Base-by-base conservation (phyloP, 2,113 vertebrate genomes). In the Caranx ignobilis region DNA sequence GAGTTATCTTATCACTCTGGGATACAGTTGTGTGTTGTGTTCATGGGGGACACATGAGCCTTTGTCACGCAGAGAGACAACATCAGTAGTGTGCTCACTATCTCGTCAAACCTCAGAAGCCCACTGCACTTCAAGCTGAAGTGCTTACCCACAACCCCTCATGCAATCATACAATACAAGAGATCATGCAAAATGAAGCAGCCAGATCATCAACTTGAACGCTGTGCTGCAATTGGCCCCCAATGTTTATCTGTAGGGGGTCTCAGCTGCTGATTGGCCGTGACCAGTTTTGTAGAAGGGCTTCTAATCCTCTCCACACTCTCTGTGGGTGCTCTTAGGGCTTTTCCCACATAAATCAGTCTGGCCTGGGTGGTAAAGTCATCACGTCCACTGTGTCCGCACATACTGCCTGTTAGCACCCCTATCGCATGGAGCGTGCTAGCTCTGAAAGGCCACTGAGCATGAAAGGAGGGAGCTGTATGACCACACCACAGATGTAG, bases 291-390 rank as follows among this genome's bases (percentile, higher is more conserved):
- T 90, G 81, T 81, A 83, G 92, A 88, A 85, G 83, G 85, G 65
- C 85, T 89, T 92, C 88, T 94, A 95, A 94, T 94, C 93, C 93
- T 94, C 88, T 93, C 90, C 90, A 93, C 93, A 92, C 94, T 93
- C 94, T 93, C 92, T 76, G 86, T 92, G 87, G 92, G 92, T 92
- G 85, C 92, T 89, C 90, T 75, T n/a, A 54, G 75, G 88, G 89
- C 86, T 94, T 94, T 95, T 95, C 93, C 93, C 94, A 94, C 94
- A 95, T 95, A 95, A 95, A 95, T 95, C 95, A 95, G 92, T 89
- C 90, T 89, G 90, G 90, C 74, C 87, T 91, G 86, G 93, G 94
- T 94, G 94, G 94, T 95, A 94, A 95, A 95, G 93, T 95, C 95
- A 95, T 95, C 93, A 93, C 85, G 60, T 91, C 90, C 79, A 83